phyloP scores from a whole-genome alignment of 2,888 invertebrate species.

The Lapara coniferarum region DNA sequence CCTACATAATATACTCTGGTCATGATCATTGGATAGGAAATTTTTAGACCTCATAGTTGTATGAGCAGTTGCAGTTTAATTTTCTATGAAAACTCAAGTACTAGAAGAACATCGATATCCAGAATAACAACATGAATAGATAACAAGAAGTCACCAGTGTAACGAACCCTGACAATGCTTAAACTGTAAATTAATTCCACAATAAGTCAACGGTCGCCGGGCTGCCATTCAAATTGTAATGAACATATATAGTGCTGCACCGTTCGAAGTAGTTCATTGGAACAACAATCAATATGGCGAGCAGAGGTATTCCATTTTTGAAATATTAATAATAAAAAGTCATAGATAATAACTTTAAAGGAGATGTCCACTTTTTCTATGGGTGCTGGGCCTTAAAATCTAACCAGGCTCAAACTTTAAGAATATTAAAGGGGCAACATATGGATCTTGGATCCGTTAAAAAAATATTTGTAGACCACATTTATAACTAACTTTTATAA shows the following conservation, averaged over 20 bases:
- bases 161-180: constrained; percentile 31
- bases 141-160: not conserved
- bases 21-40: too few relatives aligned
- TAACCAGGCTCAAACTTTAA: too few relatives aligned
- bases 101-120: not conserved
- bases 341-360: not conserved
- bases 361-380: too few relatives aligned
- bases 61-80: too few relatives aligned
- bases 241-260: constrained; percentile 12
- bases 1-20: too few relatives aligned
- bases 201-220: constrained; percentile 35
- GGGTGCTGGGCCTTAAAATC: too few relatives aligned
- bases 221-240: constrained; percentile 23
- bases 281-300: constrained; percentile 36
- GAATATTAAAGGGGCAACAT: too few relatives aligned
- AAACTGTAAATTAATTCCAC: constrained; percentile 39
- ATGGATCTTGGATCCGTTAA: too few relatives aligned
- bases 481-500: too few relatives aligned
- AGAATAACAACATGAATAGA: not conserved
- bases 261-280: not conserved
- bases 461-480: too few relatives aligned
- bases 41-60: too few relatives aligned
- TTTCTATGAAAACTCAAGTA: not conserved
- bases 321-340: not conserved
- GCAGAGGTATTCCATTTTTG: constrained; percentile 36